A percentile compares a stretch with the other conserved stretches of the same genome.
Evolutionary conservation across 2,888 invertebrate species (phyloP).

Genomic region (Trisateles emortualis): DNA sequence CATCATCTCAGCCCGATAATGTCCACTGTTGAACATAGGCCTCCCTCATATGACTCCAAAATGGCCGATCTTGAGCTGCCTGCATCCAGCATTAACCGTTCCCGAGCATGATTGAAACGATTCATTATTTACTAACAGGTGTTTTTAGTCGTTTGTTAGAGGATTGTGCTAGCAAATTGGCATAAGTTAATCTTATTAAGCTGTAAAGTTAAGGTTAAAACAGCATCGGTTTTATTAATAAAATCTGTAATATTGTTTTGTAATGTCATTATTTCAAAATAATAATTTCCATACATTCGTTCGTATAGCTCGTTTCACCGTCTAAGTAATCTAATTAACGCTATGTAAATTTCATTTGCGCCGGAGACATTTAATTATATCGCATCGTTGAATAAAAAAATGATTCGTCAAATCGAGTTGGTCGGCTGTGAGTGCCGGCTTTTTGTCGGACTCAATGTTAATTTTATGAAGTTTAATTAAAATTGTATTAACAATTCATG

Average conservation of each 20-base stretch:
- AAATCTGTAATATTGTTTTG: no score
- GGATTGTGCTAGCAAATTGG: slow-evolving; percentile 37
- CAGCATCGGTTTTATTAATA: no score
- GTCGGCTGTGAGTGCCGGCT: slow-evolving; percentile 35
- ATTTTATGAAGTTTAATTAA: slow-evolving; percentile 69
- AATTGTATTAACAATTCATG: slow-evolving; percentile 71
- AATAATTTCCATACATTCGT: slow-evolving; percentile 13
- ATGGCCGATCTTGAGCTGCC: no score
- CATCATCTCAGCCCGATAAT: no score
- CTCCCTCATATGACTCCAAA: no score
- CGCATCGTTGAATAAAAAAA: slow-evolving; percentile 37
- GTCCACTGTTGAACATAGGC: no score
- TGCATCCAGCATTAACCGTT: no score
- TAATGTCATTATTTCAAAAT: slow-evolving; percentile 22
- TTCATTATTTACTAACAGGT: slow-evolving; percentile 37
- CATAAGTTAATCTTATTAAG: slow-evolving; percentile 26
- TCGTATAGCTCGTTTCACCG: slow-evolving; percentile 2
- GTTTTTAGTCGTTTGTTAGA: slow-evolving; percentile 12
- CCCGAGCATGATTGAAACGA: slow-evolving; percentile 30
- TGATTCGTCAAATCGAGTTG: slow-evolving; percentile 46
- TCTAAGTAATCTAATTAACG: slow-evolving; percentile 36
- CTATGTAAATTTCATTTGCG: slow-evolving; percentile 28
- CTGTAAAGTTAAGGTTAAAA: no score
- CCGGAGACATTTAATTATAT: slow-evolving; percentile 40
- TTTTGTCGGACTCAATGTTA: slow-evolving; percentile 51